phyloP scores from a whole-genome alignment of 1,140 invertebrate species.

The Calliopsis andreniformis region DNA sequence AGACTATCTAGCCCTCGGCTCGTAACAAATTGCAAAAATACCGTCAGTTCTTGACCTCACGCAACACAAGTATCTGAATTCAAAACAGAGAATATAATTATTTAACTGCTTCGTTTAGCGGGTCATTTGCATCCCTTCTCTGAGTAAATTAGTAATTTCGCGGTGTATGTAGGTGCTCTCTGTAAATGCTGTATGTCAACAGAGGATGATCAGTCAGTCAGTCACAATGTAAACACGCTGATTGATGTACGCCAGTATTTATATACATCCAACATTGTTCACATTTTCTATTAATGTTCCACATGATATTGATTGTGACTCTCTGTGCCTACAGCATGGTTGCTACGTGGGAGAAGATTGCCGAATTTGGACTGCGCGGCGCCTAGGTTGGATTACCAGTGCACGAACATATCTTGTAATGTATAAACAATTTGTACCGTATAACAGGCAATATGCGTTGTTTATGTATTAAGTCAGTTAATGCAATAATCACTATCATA shows the following conservation, averaged over 20 bases:
- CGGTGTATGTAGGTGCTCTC: not conserved
- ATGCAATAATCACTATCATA: no score
- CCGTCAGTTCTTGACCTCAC: no score
- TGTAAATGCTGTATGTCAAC: conserved; percentile 41
- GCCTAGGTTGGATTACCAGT: no score
- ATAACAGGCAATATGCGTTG: no score
- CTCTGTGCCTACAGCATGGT: not conserved
- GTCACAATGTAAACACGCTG: conserved; percentile 20
- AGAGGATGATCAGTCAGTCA: conserved; percentile 22
- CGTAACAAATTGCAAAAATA: no score
- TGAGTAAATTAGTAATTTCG: conserved; percentile 13
- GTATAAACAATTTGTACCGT: no score
- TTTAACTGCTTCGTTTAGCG: not conserved
- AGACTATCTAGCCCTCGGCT: no score
- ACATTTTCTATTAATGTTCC: conserved; percentile 56
- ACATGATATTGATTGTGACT: not conserved
- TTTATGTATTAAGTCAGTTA: no score
- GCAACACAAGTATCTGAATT: no score
- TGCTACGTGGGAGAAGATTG: no score
- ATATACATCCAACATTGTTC: conserved; percentile 49
- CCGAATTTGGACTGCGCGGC: no score
- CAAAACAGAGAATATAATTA: not conserved
- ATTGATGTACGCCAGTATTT: conserved; percentile 35
- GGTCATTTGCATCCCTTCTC: not conserved
- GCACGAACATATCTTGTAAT: no score